Evolutionary conservation across 1,140 invertebrate species (phyloP), one percentile per base, ranked within the genome.

Genomic region (Procambarus virginalis): DNA sequence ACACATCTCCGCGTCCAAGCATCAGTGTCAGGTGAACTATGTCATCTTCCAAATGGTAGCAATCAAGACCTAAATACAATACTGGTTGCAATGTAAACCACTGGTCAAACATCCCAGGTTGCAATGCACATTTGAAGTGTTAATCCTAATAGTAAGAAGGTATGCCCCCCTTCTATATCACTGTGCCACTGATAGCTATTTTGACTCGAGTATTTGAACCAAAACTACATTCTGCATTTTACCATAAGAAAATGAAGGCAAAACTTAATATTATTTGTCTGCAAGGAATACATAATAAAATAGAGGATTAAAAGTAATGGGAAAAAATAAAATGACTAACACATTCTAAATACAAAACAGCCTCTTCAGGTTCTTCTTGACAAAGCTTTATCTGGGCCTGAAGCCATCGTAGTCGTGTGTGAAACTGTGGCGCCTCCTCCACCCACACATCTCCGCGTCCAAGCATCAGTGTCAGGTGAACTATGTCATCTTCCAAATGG

Each of bases 341-440:
- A 92, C 91, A 91, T 82, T 94, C 92, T 76, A 94, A 93, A 82
- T 90, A 93, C 58, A 90, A 92, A 6, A 93, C 84, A 55, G 93
- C 93, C 70, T 93, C 91, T 49, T 93, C 93, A 73, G 93, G 93
- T 64, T 93, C 85, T 48, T 92, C 93, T 49, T 93, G 92, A 12
- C 93, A 78, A 75, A 93, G 91, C 12, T 91, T 91, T 84, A 93
- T 92, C 34, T 93, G 92, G 1, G 93, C 93, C 85, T 93, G 92
- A 86, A 94, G 82, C 93, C 93, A 94, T 45, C 92, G 93, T 12
- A 93, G 73, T 22, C 91, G 55, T 0, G 86, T 83, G 68, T 89
- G 86, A 46, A 85, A 83, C 73, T 88, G 75, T 6, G 85, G 86
- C 0, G 85, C 45, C 17, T 88, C 86, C 81, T 87, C 80, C 22